A percentile compares a stretch with the other conserved stretches of the same genome.
Conservation (phyloP, 37 sponge, comb jelly and placozoan genomes). For the Chondrilla cf. caribensis region DNA sequence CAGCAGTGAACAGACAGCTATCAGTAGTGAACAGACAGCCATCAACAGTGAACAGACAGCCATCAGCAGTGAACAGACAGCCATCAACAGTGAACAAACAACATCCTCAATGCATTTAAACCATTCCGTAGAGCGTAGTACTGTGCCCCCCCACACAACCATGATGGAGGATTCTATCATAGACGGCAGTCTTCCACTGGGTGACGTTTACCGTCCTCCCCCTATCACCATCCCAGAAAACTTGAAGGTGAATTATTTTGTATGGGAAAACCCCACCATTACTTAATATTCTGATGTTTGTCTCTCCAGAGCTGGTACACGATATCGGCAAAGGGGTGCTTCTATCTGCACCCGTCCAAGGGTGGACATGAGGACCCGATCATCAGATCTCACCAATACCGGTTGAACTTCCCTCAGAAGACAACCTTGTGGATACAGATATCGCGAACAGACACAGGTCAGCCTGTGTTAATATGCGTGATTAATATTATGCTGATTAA, state of each 20-base stretch:
- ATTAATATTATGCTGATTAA: no score
- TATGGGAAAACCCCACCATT: background rate
- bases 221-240: background rate
- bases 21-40: no score
- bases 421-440: slow-evolving; percentile 47
- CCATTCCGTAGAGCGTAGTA: no score
- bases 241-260: background rate
- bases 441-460: background rate
- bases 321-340: slow-evolving; percentile 67
- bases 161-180: no score
- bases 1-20: no score
- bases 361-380: slow-evolving; percentile 24
- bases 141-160: background rate
- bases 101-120: no score
- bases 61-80: no score
- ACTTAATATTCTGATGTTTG: background rate
- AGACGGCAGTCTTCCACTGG: background rate
- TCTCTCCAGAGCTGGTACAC: slow-evolving; percentile 54
- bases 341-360: slow-evolving; percentile 43
- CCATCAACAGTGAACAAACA: no score
- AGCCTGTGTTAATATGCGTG: background rate
- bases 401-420: slow-evolving; percentile 34
- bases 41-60: no score
- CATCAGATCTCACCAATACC: slow-evolving; percentile 50
- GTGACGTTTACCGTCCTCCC: background rate